Evolutionary conservation across 64 coral and sea anemone genomes (phyloP), one percentile per base, ranked within the genome.

Genomic region (Acropora yongei): DNA sequence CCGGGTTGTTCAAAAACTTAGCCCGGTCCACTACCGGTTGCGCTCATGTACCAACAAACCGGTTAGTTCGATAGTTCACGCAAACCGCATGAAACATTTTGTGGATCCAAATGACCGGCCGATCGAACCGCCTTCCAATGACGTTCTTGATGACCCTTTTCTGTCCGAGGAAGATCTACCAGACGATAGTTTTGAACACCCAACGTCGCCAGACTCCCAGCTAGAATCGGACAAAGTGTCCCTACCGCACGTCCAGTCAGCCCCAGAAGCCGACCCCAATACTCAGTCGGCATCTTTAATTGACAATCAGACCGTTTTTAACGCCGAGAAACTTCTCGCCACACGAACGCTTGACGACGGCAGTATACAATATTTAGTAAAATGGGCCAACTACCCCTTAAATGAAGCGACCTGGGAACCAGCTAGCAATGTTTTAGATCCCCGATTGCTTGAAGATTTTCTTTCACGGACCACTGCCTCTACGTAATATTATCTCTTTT

Each of bases 321-420:
- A 40, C 47, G 90, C 80, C 41, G 90, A 86, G 17, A 92, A 86
- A 41, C 11, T 92, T 6, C 47, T 92, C 1, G 44, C 61, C 3
- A 86, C 76, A 51, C 90, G 90, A 5, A 47, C 6, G 55, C 75
- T 57, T 5, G 77, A 63, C 49, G 63, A 58, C 75, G 49, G 57
- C 20, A 41, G 58, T 63, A 1, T 49, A 16, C 71, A 92, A 66
- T 92, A 86, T 49, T 17, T 86, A 45, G 90, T 92, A 0, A 66
- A 78, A 63, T 92, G 81, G 90, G 46, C 30, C 44, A 74, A 78
- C 41, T 92, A 49, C 14, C 90, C 80, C 11, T 47, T 48, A 6
- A n/a, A 41, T 41, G 50, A 80, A 44, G 79, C 78, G 3, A 78
- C 90, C 14, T 92, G 90, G 90, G 90, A 92, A 86, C 90, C 82